Conservation (phyloP, 2,797 vertebrate genomes). For the Phalloptychus januarius region DNA sequence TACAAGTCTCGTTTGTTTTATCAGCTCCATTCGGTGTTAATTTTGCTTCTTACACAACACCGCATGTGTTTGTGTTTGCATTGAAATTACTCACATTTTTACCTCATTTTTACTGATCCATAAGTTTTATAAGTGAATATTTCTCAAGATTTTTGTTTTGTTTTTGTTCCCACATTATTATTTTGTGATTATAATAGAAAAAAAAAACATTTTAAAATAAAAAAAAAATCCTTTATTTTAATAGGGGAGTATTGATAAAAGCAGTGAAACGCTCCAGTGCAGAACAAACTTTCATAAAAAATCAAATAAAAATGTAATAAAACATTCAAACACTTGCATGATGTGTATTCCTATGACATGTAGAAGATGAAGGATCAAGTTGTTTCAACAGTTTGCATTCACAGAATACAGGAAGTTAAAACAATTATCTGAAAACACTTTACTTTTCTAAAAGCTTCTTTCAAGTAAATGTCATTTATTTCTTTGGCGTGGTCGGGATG, state of each 20-base stretch:
- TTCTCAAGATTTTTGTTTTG: background rate
- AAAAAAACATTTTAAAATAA: conserved; percentile 49
- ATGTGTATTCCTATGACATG: conserved; percentile 35
- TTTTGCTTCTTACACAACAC: background rate
- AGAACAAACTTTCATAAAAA: conserved; percentile 58
- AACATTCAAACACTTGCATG: conserved; percentile 18
- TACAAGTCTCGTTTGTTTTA: background rate
- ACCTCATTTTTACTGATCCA: background rate
- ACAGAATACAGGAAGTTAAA: conserved; percentile 30
- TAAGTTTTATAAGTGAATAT: background rate
- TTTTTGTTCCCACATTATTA: background rate
- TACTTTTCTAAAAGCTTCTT: conserved; percentile 21
- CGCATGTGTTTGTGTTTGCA: background rate
- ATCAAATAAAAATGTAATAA: conserved; percentile 27
- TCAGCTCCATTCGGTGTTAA: background rate
- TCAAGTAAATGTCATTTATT: conserved; percentile 36
- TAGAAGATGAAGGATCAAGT: conserved; percentile 4
- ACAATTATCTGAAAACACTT: conserved; percentile 13
- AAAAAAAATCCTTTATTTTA: conserved; percentile 60
- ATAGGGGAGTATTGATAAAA: conserved; percentile 55
- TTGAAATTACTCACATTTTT: background rate
- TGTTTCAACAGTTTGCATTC: conserved; percentile 23
- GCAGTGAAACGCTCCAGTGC: conserved; percentile 77
- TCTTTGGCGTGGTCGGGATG: conserved; percentile 1
- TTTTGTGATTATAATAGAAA: background rate